phyloP scores from a whole-genome alignment of 2,888 invertebrate genomes.

The Yponomeuta plumbellus region DNA sequence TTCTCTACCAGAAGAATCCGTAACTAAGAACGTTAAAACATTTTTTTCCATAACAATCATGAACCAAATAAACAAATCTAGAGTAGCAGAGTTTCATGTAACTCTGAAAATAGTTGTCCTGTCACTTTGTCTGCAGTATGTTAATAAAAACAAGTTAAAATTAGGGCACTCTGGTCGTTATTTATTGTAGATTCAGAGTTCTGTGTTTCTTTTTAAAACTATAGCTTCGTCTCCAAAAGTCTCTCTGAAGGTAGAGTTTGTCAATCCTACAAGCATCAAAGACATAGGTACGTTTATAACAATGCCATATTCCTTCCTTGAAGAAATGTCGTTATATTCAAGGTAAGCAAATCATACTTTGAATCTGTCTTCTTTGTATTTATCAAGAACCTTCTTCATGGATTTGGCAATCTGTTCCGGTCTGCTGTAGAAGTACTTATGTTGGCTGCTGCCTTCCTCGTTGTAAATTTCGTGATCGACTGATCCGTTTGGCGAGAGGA shows the following conservation, averaged over 20 bases:
- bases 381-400: conserved; percentile 63
- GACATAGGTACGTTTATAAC: neutral
- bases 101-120: too few relatives aligned
- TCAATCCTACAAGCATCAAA: neutral
- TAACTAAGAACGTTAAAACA: too few relatives aligned
- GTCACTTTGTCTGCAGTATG: too few relatives aligned
- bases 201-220: neutral
- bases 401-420: conserved; percentile 69
- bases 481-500: conserved; percentile 74
- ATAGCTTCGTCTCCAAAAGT: neutral
- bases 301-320: conserved; percentile 7
- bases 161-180: too few relatives aligned
- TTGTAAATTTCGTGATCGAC: conserved; percentile 76
- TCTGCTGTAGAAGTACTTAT: conserved; percentile 75
- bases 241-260: neutral
- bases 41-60: too few relatives aligned
- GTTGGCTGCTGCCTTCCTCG: conserved; percentile 73
- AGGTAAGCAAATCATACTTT: conserved; percentile 40
- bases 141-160: too few relatives aligned
- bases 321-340: conserved; percentile 21
- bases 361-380: conserved; percentile 49
- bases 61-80: too few relatives aligned
- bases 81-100: too few relatives aligned
- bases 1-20: too few relatives aligned
- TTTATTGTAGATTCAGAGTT: neutral